phyloP scores from a whole-genome alignment of 1,140 invertebrate species.

The Magallana gigas region DNA sequence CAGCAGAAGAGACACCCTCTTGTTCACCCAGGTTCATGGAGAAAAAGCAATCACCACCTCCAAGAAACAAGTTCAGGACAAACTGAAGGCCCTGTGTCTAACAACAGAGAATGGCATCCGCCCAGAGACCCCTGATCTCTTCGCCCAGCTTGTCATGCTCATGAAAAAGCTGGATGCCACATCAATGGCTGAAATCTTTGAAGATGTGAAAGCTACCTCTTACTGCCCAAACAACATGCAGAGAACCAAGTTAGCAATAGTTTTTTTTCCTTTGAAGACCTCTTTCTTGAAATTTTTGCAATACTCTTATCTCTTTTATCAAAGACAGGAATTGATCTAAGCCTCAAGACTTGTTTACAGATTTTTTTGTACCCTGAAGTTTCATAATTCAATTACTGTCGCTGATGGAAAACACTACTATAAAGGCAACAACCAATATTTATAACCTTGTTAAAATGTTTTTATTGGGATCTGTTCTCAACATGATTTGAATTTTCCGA shows the following conservation, averaged over 20 bases:
- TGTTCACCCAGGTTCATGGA: conserved; percentile 59
- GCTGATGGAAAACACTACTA: too few relatives aligned
- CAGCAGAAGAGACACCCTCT: conserved; percentile 52
- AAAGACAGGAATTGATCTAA: too few relatives aligned
- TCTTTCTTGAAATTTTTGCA: too few relatives aligned
- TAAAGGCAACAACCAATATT: too few relatives aligned
- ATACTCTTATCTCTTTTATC: too few relatives aligned
- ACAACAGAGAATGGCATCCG: conserved; percentile 64
- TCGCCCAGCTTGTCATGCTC: conserved; percentile 74
- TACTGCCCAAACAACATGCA: conserved; percentile 65
- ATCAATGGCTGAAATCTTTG: conserved; percentile 57
- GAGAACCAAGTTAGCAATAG: conserved; percentile 64
- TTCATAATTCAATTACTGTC: too few relatives aligned
- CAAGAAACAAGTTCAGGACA: conserved; percentile 51
- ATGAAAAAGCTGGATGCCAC: conserved; percentile 62
- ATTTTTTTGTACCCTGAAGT: too few relatives aligned
- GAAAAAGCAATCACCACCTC: conserved; percentile 37
- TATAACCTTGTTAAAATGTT: neutral
- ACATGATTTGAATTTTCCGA: too few relatives aligned
- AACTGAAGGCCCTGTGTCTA: conserved; percentile 67
- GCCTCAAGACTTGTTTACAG: too few relatives aligned
- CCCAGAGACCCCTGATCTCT: conserved; percentile 76
- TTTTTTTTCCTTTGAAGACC: too few relatives aligned
- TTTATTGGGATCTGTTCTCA: neutral
- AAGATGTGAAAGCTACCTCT: conserved; percentile 56